A percentile compares a stretch with the other conserved stretches of the same genome.
phyloP scores from a whole-genome alignment of 2,888 invertebrate species.

The Cheilosia soror region DNA sequence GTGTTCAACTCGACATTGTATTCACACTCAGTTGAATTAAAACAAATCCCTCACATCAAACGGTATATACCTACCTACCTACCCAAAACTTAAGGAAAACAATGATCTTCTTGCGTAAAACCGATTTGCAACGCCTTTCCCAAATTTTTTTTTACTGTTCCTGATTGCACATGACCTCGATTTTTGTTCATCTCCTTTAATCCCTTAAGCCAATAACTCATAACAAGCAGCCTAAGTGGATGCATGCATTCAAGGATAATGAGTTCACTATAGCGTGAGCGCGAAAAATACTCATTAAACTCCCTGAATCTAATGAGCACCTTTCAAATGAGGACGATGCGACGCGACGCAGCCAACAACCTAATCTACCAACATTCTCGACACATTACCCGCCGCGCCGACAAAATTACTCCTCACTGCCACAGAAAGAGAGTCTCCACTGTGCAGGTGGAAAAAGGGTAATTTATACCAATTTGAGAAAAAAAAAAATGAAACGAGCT shows the following conservation, averaged over 20 bases:
- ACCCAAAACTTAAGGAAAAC: no score
- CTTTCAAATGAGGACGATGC: constrained; percentile 60
- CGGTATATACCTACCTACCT: no score
- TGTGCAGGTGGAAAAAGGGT: constrained; percentile 68
- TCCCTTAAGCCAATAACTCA: constrained; percentile 56
- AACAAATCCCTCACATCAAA: no score
- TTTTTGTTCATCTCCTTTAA: background rate
- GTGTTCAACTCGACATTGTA: no score
- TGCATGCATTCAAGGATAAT: constrained; percentile 69
- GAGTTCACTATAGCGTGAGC: constrained; percentile 60
- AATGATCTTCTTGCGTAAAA: no score
- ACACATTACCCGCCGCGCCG: constrained; percentile 45
- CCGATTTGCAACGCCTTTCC: background rate
- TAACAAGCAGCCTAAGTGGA: constrained; percentile 71
- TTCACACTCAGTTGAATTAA: no score
- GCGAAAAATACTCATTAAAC: constrained; percentile 71
- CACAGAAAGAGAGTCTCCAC: background rate
- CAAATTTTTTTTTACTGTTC: background rate
- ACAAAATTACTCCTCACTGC: constrained; percentile 36
- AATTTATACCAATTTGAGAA: constrained; percentile 71
- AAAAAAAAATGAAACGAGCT: constrained; percentile 5
- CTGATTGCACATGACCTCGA: constrained; percentile 12
- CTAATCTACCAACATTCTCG: constrained; percentile 54
- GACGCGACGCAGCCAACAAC: constrained; percentile 45
- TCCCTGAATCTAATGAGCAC: constrained; percentile 71